Evolutionary conservation across 2,888 invertebrate species (phyloP), one percentile per base, ranked within the genome.

Genomic region (Tortricodes alternella): DNA sequence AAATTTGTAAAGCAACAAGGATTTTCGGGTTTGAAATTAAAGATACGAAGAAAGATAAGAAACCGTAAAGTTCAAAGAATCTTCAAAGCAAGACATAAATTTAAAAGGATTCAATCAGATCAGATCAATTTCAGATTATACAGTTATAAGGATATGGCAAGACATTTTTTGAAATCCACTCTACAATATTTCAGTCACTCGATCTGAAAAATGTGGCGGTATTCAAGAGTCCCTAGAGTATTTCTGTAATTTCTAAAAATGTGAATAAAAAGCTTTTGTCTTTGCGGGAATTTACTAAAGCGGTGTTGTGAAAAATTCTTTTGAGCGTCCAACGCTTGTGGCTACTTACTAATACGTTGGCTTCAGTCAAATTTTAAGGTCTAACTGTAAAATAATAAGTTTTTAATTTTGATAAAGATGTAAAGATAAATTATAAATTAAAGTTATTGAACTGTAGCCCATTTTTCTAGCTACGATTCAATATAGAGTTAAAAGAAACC

Each of bases 101-200:
- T 53, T 49, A 46, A 48, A 39, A 66, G 61, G 65, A 65, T 44
- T 58, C 60, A 61, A 55, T 55, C 55, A 69, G 67, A 68, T 69
- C 66, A 69, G 67, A 68, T 69, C 66, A 59, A 69, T 68, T 67
- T 66, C 39, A 67, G 69, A 69, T 71, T 64, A 51, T 57, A 57
- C 35, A 59, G 34, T 55, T 56, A 3, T n/a, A 37, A 43, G 49
- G 56, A 56, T 50, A 44, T 50, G 21, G 37, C 29, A 44, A 29
- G 49, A 50, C 56, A 44, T 38, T 56, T 55, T 50, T 44, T 18
- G 37, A 44, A 50, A 56, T 50, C 37, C 37, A 56, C 43, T 55
- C 49, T 24, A 43, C 48, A 44, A 29, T 55, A 55, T 55, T 49
- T 43, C 18, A 43, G 49, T 43, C 24, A 55, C 49, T 43, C 27